Evolutionary conservation across 2,888 invertebrate genomes (phyloP), one percentile per base, ranked within the genome.

Genomic region (Choristoneura rosaceana): DNA sequence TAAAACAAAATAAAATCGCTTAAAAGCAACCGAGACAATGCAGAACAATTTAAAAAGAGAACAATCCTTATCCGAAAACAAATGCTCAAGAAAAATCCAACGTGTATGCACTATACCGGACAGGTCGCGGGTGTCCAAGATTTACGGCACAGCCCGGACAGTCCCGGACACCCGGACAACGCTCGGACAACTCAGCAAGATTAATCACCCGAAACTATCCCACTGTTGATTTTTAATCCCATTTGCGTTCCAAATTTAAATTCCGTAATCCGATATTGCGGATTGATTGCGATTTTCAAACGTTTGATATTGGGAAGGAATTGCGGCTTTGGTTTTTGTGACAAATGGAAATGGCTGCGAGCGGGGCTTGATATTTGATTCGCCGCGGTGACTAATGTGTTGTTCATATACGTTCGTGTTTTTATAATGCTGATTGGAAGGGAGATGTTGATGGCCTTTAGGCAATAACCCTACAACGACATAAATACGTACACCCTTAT

Each of bases 91-190:
- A 71, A 52, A 70, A 70, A 70, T 65, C 63, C 47, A 62, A 25
- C 67, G 25, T 47, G 70, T 63, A 59, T 58, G 50, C 70, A 58
- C n/a, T 12, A 25, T 1, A 52, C 65, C 52, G 62, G 70, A 61
- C 62, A 66, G 63, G 70, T 47, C 71, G 67, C 67, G 63, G 58
- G 71, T 38, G 68, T 63, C 63, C 71, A 68, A 73, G 71, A 73
- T 73, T 79, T 74, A 67, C 71, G 75, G 77, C 76, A 75, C 76
- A 75, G n/a, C 38, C 74, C 70, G 73, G 77, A 79, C 71, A 63
- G 71, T 74, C 68, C 60, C 78, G 79, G 78, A 74, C 74, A 81
- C 70, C 74, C 52, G 17, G 52, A 52, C 52, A 52, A 76, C 78
- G 33, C 61, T 59, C 73, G 43, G 69, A 74, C 71, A 67, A 74